Percentiles rank a stretch among this genome's conserved stretches.
Conservation (phyloP, 1,140 invertebrate species). For the Euwallacea similis region DNA sequence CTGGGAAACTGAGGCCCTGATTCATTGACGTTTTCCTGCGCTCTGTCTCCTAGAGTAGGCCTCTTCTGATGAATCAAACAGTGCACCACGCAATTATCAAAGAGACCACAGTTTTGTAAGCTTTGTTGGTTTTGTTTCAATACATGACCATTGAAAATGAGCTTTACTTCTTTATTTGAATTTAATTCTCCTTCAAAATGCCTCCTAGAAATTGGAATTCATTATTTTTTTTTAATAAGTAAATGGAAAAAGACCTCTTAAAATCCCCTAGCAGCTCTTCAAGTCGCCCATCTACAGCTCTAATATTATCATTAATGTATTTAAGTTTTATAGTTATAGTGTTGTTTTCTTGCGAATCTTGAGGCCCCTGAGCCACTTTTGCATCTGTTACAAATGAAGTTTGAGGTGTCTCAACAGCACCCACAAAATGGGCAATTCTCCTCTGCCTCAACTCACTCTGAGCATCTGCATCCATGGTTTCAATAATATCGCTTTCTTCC, state of each 20-base stretch:
- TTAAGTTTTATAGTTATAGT: constrained; percentile 77
- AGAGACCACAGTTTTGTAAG: constrained; percentile 75
- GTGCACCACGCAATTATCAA: constrained; percentile 85
- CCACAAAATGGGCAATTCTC: constrained; percentile 28
- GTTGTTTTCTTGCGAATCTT: constrained; percentile 7
- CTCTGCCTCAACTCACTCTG: constrained; percentile 27
- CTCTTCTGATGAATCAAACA: constrained; percentile 73
- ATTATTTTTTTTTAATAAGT: not conserved
- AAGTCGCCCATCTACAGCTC: constrained; percentile 74
- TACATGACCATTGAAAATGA: constrained; percentile 88
- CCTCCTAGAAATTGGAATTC: constrained; percentile 61
- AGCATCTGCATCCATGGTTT: constrained; percentile 57
- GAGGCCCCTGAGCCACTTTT: constrained; percentile 9
- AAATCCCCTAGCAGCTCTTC: constrained; percentile 81
- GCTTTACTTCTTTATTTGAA: constrained; percentile 73
- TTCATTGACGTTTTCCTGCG: not conserved
- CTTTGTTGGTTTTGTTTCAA: constrained; percentile 75
- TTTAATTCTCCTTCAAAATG: constrained; percentile 80
- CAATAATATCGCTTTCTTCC: constrained; percentile 58
- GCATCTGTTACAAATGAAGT: not conserved
- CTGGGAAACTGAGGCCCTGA: constrained; percentile 6
- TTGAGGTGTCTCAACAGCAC: constrained; percentile 6
- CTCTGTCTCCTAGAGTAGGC: constrained; percentile 21
- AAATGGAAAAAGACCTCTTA: constrained; percentile 66
- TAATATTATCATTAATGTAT: constrained; percentile 84